A percentile compares a stretch with the other conserved stretches of the same genome.
These are phyloP conservation scores for Stomatorhinus ivindoensis DNA, from an alignment of 2,113 vertebrate species.

Conservation along the genomic window DNA sequence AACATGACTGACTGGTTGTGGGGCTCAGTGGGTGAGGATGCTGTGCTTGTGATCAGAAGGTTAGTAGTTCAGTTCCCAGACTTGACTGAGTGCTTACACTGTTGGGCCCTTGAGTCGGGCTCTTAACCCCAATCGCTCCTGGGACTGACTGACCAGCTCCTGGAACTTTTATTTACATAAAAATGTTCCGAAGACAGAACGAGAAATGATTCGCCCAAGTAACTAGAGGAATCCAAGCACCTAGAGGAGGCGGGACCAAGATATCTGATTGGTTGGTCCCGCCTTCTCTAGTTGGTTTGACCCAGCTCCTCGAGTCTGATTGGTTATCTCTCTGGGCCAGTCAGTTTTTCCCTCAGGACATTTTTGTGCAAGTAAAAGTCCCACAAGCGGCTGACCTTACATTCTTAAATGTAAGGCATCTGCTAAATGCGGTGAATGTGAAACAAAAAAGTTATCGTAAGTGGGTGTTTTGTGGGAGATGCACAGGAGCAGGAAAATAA, in stretches of 20 bases:
- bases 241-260: no score
- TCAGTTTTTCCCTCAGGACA: no score
- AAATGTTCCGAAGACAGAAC: no score
- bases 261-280: no score
- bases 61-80: background rate
- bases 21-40: background rate
- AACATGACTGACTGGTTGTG: conserved; percentile 1
- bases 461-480: background rate
- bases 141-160: background rate
- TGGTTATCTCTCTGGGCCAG: background rate
- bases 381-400: background rate
- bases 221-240: no score
- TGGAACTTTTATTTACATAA: no score
- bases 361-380: no score
- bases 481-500: background rate
- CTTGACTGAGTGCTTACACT: background rate
- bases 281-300: no score
- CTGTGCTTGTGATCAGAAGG: background rate
- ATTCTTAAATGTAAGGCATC: background rate
- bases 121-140: background rate
- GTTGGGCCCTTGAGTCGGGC: background rate
- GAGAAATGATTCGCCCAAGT: no score
- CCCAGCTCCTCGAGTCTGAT: no score
- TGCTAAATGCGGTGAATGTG: background rate
- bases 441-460: background rate